Conservation (phyloP, 2,888 invertebrate genomes). For the Copidosoma aretas region DNA sequence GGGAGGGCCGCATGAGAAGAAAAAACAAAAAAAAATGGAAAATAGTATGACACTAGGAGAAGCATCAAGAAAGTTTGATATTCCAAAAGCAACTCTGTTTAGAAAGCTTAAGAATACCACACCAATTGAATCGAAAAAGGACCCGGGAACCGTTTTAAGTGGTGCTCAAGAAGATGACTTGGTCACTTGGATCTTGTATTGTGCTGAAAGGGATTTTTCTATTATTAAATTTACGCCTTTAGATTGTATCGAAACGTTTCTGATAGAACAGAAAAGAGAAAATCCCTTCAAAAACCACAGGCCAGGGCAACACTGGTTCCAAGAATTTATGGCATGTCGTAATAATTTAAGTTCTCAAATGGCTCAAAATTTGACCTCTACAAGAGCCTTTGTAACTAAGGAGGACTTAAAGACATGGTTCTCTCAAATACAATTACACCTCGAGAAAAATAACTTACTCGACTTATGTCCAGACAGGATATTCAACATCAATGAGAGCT, state of each 20-base stretch:
- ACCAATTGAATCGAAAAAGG: conserved; percentile 38
- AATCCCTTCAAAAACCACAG: conserved; percentile 31
- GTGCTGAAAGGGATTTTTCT: background rate
- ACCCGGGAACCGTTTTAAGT: background rate
- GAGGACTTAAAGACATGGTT: conserved; percentile 51
- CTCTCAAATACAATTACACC: conserved; percentile 43
- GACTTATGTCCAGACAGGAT: conserved; percentile 42
- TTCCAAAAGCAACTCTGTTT: conserved; percentile 47
- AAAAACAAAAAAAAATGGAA: too few relatives aligned
- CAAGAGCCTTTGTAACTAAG: conserved; percentile 49
- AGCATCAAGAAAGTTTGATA: conserved; percentile 30
- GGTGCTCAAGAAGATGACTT: background rate
- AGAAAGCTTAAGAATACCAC: conserved; percentile 48
- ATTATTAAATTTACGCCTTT: too few relatives aligned
- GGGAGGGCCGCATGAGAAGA: too few relatives aligned
- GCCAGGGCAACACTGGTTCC: conserved; percentile 47
- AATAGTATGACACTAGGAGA: conserved; percentile 40
- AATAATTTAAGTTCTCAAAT: conserved; percentile 39
- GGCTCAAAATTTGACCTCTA: conserved; percentile 49
- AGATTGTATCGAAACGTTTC: too few relatives aligned
- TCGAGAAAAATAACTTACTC: conserved; percentile 40
- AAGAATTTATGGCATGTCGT: conserved; percentile 48
- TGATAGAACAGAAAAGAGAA: background rate
- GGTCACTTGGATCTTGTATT: background rate
- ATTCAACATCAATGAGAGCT: conserved; percentile 46